phyloP scores from a whole-genome alignment of 2,113 vertebrate species.

The Cercopithecus mona region DNA sequence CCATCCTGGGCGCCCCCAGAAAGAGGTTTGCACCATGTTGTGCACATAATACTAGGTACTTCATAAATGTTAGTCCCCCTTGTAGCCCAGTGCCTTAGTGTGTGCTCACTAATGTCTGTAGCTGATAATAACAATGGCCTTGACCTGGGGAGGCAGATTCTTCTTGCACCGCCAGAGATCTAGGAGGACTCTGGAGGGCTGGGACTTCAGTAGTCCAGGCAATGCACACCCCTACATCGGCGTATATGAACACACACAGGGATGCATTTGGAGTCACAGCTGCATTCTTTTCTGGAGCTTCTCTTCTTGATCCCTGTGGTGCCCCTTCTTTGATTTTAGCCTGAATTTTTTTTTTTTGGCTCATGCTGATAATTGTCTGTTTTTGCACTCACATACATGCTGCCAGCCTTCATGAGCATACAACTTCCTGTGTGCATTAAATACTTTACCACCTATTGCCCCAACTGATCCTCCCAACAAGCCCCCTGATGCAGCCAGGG shows the following conservation, averaged over 20 bases:
- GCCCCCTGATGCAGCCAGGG: not conserved
- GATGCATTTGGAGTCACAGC: not conserved
- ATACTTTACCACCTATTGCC: not conserved
- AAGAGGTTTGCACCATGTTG: no score
- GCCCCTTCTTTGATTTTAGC: not conserved
- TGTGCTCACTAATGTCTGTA: not conserved
- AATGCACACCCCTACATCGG: not conserved
- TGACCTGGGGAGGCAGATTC: not conserved
- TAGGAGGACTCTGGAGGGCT: not conserved
- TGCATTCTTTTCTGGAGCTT: not conserved
- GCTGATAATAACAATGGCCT: not conserved
- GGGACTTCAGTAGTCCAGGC: not conserved
- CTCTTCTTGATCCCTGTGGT: not conserved
- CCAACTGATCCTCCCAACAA: not conserved
- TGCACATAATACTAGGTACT: not conserved
- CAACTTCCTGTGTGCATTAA: not conserved
- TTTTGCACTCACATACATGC: not conserved
- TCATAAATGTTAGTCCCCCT: not conserved
- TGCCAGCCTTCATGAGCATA: not conserved
- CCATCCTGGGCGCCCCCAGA: no score
- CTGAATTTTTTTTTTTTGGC: not conserved
- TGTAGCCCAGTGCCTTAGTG: not conserved
- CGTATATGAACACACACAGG: rapidly evolving
- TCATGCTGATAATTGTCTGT: not conserved
- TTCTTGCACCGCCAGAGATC: not conserved